A percentile compares a stretch with the other conserved stretches of the same genome.
phyloP scores from a whole-genome alignment of 2,888 invertebrate genomes.

The Stenodema calcarata region DNA sequence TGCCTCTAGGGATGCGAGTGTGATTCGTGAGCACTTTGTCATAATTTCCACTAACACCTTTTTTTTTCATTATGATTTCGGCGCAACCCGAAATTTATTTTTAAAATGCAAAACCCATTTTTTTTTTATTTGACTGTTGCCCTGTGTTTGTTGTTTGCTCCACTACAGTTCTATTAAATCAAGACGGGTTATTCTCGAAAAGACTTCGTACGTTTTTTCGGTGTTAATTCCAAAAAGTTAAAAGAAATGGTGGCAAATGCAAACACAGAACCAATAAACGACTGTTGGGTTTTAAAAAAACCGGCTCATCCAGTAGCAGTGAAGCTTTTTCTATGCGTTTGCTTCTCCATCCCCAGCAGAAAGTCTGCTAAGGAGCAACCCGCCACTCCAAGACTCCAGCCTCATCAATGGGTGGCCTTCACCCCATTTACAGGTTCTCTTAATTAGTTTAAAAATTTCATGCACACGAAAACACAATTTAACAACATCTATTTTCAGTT shows the following conservation, averaged over 20 bases:
- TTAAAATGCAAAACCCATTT: not conserved
- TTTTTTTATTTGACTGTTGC: not conserved
- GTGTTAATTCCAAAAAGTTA: not conserved
- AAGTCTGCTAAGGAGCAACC: constrained; percentile 49
- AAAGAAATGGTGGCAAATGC: not conserved
- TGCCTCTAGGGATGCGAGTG: not conserved
- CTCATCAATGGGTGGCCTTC: constrained; percentile 51
- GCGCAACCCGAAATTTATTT: not conserved
- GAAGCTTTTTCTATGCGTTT: constrained; percentile 56
- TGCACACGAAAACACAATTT: constrained; percentile 43
- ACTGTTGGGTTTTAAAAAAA: constrained; percentile 19
- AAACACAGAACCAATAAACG: constrained; percentile 31
- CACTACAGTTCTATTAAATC: not conserved
- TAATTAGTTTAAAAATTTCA: constrained; percentile 53
- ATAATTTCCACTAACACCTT: constrained; percentile 17
- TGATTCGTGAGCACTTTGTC: constrained; percentile 40
- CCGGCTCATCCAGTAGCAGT: constrained; percentile 38
- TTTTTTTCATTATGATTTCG: not conserved
- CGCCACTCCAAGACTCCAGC: constrained; percentile 28
- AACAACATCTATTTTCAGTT: not conserved
- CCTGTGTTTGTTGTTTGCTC: constrained; percentile 40
- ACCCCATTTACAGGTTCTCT: constrained; percentile 53
- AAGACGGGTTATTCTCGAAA: not conserved
- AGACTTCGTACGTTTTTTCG: not conserved
- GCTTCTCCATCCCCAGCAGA: constrained; percentile 57